phyloP scores from a whole-genome alignment of 2,113 vertebrate species.

The Sinocyclocheilus anophthalmus region DNA sequence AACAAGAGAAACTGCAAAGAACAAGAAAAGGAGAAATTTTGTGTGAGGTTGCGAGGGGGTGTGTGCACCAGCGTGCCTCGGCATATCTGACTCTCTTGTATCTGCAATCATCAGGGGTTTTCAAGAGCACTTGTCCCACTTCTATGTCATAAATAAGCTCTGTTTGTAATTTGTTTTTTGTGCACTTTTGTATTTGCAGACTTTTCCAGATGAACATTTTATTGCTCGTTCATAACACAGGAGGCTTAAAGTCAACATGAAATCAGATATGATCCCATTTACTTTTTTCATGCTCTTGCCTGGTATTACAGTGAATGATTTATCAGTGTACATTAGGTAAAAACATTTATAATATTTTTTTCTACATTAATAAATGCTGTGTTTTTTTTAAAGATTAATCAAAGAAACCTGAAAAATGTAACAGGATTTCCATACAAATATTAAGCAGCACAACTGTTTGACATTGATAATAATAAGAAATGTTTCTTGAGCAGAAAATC shows the following conservation, averaged over 20 bases:
- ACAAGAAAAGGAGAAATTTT: conserved; percentile 17
- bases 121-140: neutral
- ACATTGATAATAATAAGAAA: neutral
- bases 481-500: neutral
- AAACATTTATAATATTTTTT: neutral
- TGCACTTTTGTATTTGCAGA: neutral
- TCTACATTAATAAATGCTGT: neutral
- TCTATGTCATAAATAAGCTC: conserved; percentile 7
- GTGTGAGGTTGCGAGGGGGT: neutral
- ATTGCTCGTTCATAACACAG: conserved; percentile 3
- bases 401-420: neutral
- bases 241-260: neutral
- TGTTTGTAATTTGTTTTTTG: conserved; percentile 4
- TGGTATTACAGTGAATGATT: neutral
- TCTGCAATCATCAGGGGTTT: conserved; percentile 16
- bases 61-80: neutral
- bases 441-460: neutral
- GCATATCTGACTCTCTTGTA: neutral
- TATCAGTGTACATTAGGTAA: neutral
- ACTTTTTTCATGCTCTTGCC: neutral
- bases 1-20: conserved; percentile 16
- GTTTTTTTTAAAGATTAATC: neutral
- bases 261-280: neutral
- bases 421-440: neutral
- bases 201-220: neutral